phyloP scores from a whole-genome alignment of 2,888 invertebrate genomes.

The Ryuthela nishihirai region DNA sequence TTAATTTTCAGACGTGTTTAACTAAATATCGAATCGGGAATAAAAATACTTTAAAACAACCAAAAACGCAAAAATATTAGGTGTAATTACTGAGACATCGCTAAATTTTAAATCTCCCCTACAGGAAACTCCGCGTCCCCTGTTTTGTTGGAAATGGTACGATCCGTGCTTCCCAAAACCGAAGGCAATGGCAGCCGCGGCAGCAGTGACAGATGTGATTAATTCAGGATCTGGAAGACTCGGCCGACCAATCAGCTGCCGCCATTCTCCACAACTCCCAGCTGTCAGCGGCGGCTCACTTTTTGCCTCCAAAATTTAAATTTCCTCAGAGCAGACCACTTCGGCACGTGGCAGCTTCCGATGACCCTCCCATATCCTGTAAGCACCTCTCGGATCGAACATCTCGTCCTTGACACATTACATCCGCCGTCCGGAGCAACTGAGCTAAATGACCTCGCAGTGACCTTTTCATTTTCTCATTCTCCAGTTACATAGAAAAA shows the following conservation, averaged over 20 bases:
- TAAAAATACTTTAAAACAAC: too few relatives aligned
- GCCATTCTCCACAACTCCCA: conserved; percentile 36
- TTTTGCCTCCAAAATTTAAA: conserved; percentile 41
- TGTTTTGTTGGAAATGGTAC: too few relatives aligned
- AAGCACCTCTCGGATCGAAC: not conserved
- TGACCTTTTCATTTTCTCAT: conserved; percentile 27
- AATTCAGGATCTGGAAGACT: conserved; percentile 35
- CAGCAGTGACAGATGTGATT: conserved; percentile 38
- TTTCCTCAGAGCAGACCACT: conserved; percentile 25
- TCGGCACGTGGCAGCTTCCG: conserved; percentile 1
- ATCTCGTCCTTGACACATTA: not conserved
- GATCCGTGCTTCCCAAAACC: too few relatives aligned
- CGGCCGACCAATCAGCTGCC: conserved; percentile 38
- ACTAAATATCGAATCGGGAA: too few relatives aligned
- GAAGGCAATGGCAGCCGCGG: conserved; percentile 26
- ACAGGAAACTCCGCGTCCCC: too few relatives aligned
- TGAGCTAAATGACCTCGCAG: conserved; percentile 15
- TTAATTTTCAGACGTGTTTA: too few relatives aligned
- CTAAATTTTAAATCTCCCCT: too few relatives aligned
- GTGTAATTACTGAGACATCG: too few relatives aligned
- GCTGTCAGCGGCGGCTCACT: conserved; percentile 39
- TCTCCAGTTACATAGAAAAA: too few relatives aligned
- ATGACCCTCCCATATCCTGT: not conserved
- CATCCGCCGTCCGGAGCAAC: not conserved
- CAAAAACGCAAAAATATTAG: too few relatives aligned